Percentiles rank a stretch among this genome's conserved stretches.
Conservation (phyloP, 1,140 invertebrate genomes). For the Drosophila nannoptera region DNA sequence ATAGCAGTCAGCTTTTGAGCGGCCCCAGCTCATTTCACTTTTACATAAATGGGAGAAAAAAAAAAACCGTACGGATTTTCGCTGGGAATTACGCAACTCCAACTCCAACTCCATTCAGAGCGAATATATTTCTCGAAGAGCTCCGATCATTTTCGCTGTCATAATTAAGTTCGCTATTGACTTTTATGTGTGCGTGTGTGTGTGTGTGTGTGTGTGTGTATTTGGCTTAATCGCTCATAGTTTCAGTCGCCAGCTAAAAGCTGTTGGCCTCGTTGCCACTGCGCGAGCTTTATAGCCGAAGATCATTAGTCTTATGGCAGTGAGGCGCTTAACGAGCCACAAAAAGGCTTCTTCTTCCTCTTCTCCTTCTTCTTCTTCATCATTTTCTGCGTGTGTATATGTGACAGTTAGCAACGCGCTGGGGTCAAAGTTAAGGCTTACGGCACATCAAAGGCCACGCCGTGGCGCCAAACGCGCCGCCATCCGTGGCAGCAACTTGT, state of each 20-base stretch:
- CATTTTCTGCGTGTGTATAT: conserved; percentile 4
- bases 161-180: no score
- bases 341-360: not conserved
- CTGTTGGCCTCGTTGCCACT: not conserved
- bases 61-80: no score
- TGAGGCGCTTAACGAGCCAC: conserved; percentile 1
- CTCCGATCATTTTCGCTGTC: no score
- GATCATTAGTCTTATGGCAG: conserved; percentile 1
- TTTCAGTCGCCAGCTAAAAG: not conserved
- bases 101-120: no score
- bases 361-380: no score
- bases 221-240: no score
- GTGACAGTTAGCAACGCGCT: conserved; percentile 32
- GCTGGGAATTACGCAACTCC: no score
- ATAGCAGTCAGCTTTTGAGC: not conserved
- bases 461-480: not conserved
- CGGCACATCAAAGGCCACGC: conserved; percentile 31
- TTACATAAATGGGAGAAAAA: not conserved
- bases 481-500: conserved; percentile 34
- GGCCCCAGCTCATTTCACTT: not conserved
- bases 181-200: no score
- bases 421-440: conserved; percentile 34
- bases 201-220: no score
- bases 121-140: no score
- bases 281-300: not conserved